Evolutionary conservation across 2,888 invertebrate genomes (phyloP).

Genomic region (Aproaerema taeniolella): DNA sequence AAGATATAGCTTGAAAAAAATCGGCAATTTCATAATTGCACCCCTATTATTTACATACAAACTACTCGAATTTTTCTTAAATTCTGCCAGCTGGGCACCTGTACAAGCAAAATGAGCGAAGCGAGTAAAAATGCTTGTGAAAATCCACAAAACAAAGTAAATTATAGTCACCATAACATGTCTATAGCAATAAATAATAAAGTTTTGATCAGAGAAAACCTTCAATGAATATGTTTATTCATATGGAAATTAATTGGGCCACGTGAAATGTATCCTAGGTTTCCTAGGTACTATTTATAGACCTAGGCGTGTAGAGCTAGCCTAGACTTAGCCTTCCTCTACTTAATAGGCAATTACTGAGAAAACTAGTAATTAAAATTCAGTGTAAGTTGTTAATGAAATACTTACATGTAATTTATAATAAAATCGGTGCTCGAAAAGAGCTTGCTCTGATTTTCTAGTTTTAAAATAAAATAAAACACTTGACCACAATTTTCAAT

Average conservation of each 20-base stretch:
- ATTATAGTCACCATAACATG: not conserved
- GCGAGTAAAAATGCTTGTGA: no score
- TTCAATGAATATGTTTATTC: constrained; percentile 56
- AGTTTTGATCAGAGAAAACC: constrained; percentile 66
- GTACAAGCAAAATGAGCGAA: no score
- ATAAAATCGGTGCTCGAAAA: not conserved
- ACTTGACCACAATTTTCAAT: no score
- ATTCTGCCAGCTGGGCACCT: no score
- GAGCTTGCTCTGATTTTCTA: no score
- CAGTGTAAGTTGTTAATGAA: constrained; percentile 10
- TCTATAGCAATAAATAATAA: constrained; percentile 50
- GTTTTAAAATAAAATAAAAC: no score
- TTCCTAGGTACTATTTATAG: constrained; percentile 8
- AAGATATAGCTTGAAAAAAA: no score
- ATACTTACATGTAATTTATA: constrained; percentile 26
- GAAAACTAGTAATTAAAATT: constrained; percentile 1
- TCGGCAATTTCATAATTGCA: no score
- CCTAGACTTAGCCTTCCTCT: constrained; percentile 1
- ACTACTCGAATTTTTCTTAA: no score
- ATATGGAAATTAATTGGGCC: constrained; percentile 62
- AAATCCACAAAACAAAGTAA: no score
- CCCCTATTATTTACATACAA: no score
- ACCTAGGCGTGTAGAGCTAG: not conserved
- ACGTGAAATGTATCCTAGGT: constrained; percentile 13
- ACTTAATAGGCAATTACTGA: not conserved